Base-by-base conservation (phyloP, 2,113 vertebrate species). In the Eublepharis macularius region DNA sequence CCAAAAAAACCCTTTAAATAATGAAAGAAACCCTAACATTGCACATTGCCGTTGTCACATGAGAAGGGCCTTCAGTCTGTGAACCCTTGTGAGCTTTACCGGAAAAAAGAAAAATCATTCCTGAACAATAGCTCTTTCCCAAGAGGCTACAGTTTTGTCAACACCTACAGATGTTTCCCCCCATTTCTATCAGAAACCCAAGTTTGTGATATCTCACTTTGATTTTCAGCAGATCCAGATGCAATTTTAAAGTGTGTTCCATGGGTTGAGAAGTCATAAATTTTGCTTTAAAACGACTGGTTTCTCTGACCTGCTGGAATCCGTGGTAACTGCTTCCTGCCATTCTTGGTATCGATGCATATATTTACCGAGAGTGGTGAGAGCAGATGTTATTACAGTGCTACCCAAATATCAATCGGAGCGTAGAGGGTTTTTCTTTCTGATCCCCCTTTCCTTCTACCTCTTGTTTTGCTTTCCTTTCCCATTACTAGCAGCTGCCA, bases 401-500 rank as follows among this genome's bases (percentile, higher is more conserved):
- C 63, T 85, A 83, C 24, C 87, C 89, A 95, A 94, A 92, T 91
- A 87, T 78, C 83, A 92, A 4, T 74, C 81, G 68, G 82, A 75
- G 87, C 80, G 74, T 47, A n/a, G 84, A 16, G 68, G 81, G 13
- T 26, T 68, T 47, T 36, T 41, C 17, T 66, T 34, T 45, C 63
- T 10, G 1, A 39, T 14, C 26, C 47, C 26, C 4, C 45, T 45
- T 21, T 29, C 63, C 4, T 54, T 36, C 49, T 16, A 45, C 11
- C 6, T 47, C 68, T 81, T 39, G 4, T 84, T 89, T 81, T 65
- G 39, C 51, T 70, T 29, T 12, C 76, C 68, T 76, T 88, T 82
- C 34, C 6, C 14, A 74, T 91, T 92, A 79, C 79, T 87, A 85
- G 82, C 84, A 93, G 85, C 93, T 93, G 92, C 90, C 93, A 94